Base-by-base conservation (phyloP, 2,888 invertebrate species). In the Cataglyphis livida region DNA sequence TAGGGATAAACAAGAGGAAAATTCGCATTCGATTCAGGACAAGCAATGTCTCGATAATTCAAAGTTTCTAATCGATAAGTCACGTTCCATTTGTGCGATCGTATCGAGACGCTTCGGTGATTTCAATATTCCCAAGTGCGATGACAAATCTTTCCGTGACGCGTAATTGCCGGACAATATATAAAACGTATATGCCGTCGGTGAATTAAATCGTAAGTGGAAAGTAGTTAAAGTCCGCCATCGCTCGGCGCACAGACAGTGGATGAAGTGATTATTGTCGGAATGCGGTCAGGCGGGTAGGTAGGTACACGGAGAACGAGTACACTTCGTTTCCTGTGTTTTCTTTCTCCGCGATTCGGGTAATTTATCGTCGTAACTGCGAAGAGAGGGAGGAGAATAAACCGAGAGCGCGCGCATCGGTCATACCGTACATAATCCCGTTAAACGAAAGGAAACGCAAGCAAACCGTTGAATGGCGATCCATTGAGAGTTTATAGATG, bases 221-320 rank as follows among this genome's bases (percentile, higher is more conserved):
- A 79, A 79, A 79, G 78, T 79, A 79, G 78, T 79, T 79, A 79
- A 79, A 70, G 59, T 70, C 28, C 70, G 59, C 70, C 70, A 70
- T 79, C 65, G 76, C 51, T 25, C 54, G 41, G 21, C 68, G 21
- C 68, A 57, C 78, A 68, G 78, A 59, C 78, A 59, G 70, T 79
- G 78, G 78, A 79, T 79, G 78, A 79, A 79, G 78, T 79, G 78
- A 79, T 79, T 79, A 79, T 79, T 79, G 78, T 70, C 78, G 78
- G 78, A 79, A 79, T 79, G 78, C 78, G 78, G 78, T 79, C 78
- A 79, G 70, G 70, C 70, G 78, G 59, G 70, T 78, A 51, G 48
- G n/a, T n/a, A 51, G 48, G 48, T 51, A 51, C n/a, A 70, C 57
- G 78, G 70, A 78, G 78, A 78, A 78, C 44, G 78, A 78, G 78